Evolutionary conservation across 64 coral and sea anemone genomes (phyloP).

Genomic region (Montipora efflorescens): DNA sequence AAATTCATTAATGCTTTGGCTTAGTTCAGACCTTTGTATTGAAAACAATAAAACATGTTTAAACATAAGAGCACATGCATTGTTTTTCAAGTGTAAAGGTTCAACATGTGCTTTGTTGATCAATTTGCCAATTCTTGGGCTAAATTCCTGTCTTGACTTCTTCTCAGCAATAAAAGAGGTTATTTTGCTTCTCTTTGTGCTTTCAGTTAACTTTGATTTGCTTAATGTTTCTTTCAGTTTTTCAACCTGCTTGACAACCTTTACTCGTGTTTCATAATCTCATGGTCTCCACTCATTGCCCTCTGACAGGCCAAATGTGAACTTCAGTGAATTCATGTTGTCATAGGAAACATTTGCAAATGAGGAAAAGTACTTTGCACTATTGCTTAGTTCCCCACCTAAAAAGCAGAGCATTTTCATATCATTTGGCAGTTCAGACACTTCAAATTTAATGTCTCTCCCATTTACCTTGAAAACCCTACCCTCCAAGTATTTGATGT

Average conservation of each 20-base stretch:
- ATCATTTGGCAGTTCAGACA: conserved; percentile 67
- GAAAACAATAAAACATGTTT: not conserved
- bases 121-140: conserved; percentile 15
- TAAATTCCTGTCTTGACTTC: conserved; percentile 49
- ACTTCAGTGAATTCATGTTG: not conserved
- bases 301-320: conserved; percentile 21
- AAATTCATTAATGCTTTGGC: conserved; percentile 29
- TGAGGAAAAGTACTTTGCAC: conserved; percentile 61
- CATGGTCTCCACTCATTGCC: conserved; percentile 42
- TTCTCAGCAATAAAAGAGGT: conserved; percentile 51
- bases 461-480: conserved; percentile 54
- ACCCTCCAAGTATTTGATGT: conserved; percentile 38
- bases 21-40: not conserved
- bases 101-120: conserved; percentile 48
- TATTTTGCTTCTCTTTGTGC: conserved; percentile 21
- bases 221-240: not conserved
- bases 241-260: conserved; percentile 32
- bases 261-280: conserved; percentile 15
- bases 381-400: conserved; percentile 46
- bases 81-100: conserved; percentile 39
- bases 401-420: conserved; percentile 71
- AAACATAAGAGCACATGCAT: conserved; percentile 34
- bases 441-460: not conserved
- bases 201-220: not conserved
- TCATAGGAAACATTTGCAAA: conserved; percentile 53